Evolutionary conservation across 92 coral and sea anemone species (phyloP).

Genomic region (Umimayanthus chanpuru): DNA sequence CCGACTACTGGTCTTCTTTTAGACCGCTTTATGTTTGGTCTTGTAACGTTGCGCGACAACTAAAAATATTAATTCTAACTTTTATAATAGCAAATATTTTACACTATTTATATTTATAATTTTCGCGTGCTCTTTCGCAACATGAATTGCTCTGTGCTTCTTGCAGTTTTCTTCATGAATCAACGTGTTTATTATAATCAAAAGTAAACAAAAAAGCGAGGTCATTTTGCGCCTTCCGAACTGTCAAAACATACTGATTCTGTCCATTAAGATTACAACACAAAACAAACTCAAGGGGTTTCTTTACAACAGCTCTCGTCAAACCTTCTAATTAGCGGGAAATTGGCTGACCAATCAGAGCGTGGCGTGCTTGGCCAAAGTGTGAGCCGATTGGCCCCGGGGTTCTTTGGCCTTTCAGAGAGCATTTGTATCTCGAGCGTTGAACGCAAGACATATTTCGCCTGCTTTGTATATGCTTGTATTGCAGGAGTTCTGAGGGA

Average conservation of each 20-base stretch:
- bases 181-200: slow-evolving; percentile 59
- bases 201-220: slow-evolving; percentile 80
- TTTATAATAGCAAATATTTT: no score
- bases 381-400: slow-evolving; percentile 90
- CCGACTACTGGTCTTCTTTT: neutral
- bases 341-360: slow-evolving; percentile 72
- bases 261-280: slow-evolving; percentile 87
- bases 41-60: neutral
- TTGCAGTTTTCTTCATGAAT: slow-evolving; percentile 47
- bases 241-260: slow-evolving; percentile 93
- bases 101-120: neutral
- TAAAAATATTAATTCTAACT: neutral
- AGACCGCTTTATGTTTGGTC: slow-evolving; percentile 3
- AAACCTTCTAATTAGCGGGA: slow-evolving; percentile 75
- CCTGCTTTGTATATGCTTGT: slow-evolving; percentile 61
- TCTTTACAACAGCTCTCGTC: slow-evolving; percentile 90
- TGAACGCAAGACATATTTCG: slow-evolving; percentile 78
- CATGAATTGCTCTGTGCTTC: slow-evolving; percentile 33
- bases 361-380: slow-evolving; percentile 68
- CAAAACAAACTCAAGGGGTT: slow-evolving; percentile 92
- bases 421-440: slow-evolving; percentile 64
- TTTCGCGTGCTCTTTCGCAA: slow-evolving; percentile 47
- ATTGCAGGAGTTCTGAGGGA: slow-evolving; percentile 63
- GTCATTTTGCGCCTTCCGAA: slow-evolving; percentile 72
- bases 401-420: slow-evolving; percentile 71